Conservation (phyloP, 2,113 vertebrate genomes). For the Channa argus region DNA sequence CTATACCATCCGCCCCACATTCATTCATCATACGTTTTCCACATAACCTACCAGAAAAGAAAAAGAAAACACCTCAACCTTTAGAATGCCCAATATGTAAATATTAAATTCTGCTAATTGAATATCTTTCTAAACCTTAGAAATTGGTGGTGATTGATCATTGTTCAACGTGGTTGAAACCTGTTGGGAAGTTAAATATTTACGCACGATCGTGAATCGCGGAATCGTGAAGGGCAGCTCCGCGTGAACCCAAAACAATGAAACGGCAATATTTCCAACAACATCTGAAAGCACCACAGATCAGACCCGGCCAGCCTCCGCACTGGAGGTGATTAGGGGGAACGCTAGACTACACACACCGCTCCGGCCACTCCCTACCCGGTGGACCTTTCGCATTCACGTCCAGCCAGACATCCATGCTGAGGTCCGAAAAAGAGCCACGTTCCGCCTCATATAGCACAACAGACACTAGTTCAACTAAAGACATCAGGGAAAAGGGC, state of each 20-base stretch:
- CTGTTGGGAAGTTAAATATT: no score
- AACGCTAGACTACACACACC: constrained; percentile 68
- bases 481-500: constrained; percentile 46
- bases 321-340: constrained; percentile 73
- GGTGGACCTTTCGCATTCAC: constrained; percentile 49
- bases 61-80: background rate
- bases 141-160: background rate
- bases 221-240: no score
- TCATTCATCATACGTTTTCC: no score
- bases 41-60: no score
- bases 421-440: constrained; percentile 60
- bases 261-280: constrained; percentile 1
- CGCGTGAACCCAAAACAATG: background rate
- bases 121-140: no score
- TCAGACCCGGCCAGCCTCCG: constrained; percentile 11
- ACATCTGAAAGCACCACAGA: constrained; percentile 41
- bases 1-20: no score
- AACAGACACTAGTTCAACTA: constrained; percentile 18
- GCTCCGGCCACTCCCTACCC: constrained; percentile 77
- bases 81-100: background rate
- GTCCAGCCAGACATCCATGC: constrained; percentile 64
- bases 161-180: no score
- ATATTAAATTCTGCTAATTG: no score
- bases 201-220: no score
- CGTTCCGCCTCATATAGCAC: constrained; percentile 53